Evolutionary conservation across 2,888 invertebrate species (phyloP).

Genomic region (Chrysolina oricalcia): DNA sequence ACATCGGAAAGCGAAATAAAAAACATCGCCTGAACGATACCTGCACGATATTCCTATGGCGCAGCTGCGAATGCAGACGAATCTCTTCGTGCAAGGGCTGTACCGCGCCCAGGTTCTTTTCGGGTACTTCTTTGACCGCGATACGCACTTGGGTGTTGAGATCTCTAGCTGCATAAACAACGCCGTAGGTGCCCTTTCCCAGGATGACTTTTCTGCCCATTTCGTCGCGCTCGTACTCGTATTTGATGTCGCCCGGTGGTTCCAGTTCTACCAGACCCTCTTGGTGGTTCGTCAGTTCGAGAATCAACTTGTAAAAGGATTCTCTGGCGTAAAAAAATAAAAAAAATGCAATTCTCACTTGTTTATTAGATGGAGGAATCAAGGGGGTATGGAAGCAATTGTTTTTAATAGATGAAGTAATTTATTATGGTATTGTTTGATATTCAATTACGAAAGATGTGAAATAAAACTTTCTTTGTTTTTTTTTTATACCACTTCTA

Average conservation of each 20-base stretch:
- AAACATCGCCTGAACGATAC: neutral
- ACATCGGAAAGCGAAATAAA: too few relatives aligned
- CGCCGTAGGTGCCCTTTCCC: constrained; percentile 96
- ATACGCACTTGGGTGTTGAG: constrained; percentile 84
- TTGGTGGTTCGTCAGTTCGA: constrained; percentile 92
- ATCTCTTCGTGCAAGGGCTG: constrained; percentile 99
- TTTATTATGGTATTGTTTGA: too few relatives aligned
- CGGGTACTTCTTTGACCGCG: constrained; percentile 85
- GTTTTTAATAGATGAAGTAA: neutral
- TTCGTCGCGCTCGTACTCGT: constrained; percentile 97
- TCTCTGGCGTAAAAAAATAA: constrained; percentile 69
- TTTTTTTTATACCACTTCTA: too few relatives aligned
- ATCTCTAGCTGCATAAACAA: constrained; percentile 95
- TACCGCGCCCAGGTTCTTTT: constrained; percentile 95
- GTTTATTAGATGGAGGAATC: too few relatives aligned
- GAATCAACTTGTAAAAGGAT: constrained; percentile 87
- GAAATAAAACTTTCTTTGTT: too few relatives aligned
- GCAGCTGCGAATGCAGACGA: constrained; percentile 93
- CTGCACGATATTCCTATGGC: constrained; percentile 97
- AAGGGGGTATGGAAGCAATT: neutral
- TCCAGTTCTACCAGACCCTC: constrained; percentile 74
- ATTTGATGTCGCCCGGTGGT: constrained; percentile 74
- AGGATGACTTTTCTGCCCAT: constrained; percentile 87
- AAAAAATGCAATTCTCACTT: too few relatives aligned
- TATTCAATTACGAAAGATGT: too few relatives aligned